Evolutionary conservation across 2,888 invertebrate species (phyloP), one percentile per base, ranked within the genome.

Genomic region (Tetranychus piercei): DNA sequence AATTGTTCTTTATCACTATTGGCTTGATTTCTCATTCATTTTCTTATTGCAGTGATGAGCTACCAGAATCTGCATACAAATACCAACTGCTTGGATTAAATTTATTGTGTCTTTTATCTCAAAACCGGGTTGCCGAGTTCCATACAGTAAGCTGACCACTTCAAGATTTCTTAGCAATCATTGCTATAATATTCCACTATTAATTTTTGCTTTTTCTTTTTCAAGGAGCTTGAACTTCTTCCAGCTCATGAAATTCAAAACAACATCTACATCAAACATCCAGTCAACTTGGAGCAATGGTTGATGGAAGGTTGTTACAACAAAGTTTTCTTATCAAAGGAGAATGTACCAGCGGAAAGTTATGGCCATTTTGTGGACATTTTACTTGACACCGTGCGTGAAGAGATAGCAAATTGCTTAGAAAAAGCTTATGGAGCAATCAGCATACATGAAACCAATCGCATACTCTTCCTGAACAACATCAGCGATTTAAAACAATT

Each of bases 221-320:
- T 4, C 66, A 73, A 84, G 84, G 96, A 96, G 82, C 83, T 99
- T 78, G 99, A 99, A 82, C 86, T 95, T 44, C 85, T 99, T 55
- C 91, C 95, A 0, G 89, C 91, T 6, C 91, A 93, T 81, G 90
- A 91, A 74, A 90, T 97, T 79, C 90, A 94, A 82, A 89, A 88
- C 73, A 95, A 97, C 82, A 89, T 92, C 22, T 99, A 94, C 82
- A 94, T 99, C 76, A 87, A 89, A 77, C 94, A 96, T 81, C 95
- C 97, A 0, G 86, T 99, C 15, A 92, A 93, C 9, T 86, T 99
- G 80, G 99, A 99, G 81, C 99, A 99, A 82, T 96, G 94, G 82
- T 86, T 99, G 74, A 99, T 99, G 96, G 99, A 99, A 83, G 99
- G 99, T 72, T 93, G 94, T 79, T 99, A 99, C 82, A 97, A 99